Evolutionary conservation across 2,797 vertebrate species (phyloP).

Genomic region (Rallus crepitans): DNA sequence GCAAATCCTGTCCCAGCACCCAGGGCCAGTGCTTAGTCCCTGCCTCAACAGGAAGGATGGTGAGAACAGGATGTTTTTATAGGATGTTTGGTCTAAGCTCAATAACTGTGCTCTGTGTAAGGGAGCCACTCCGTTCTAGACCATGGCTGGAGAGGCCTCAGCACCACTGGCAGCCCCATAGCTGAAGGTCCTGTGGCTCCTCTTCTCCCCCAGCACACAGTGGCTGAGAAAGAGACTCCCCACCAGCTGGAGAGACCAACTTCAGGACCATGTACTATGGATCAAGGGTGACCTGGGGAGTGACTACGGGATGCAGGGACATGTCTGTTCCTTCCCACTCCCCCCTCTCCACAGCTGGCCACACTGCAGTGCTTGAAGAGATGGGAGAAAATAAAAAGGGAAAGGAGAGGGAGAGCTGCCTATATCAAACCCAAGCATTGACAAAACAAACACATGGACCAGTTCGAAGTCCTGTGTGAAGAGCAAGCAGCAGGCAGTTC

Average conservation of each 20-base stretch:
- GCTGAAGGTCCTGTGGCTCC: background rate
- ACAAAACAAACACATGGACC: background rate
- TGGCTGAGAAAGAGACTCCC: background rate
- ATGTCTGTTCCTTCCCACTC: background rate
- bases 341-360: background rate
- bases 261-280: background rate
- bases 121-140: background rate
- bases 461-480: background rate
- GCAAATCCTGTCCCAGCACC: background rate
- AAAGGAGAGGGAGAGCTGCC: background rate
- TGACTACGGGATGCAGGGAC: background rate
- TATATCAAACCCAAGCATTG: constrained; percentile 33
- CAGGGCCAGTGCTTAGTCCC: background rate
- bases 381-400: background rate
- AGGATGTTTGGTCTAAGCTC: background rate
- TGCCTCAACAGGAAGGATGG: background rate
- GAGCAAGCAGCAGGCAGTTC: background rate
- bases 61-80: background rate
- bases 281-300: background rate
- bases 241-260: background rate
- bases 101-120: background rate
- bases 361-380: background rate
- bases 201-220: background rate
- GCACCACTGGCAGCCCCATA: background rate
- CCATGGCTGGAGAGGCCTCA: background rate